Percentiles rank a stretch among this genome's conserved stretches.
Evolutionary conservation across 2,888 invertebrate species (phyloP).

Genomic region (Odontocerum albicorne): DNA sequence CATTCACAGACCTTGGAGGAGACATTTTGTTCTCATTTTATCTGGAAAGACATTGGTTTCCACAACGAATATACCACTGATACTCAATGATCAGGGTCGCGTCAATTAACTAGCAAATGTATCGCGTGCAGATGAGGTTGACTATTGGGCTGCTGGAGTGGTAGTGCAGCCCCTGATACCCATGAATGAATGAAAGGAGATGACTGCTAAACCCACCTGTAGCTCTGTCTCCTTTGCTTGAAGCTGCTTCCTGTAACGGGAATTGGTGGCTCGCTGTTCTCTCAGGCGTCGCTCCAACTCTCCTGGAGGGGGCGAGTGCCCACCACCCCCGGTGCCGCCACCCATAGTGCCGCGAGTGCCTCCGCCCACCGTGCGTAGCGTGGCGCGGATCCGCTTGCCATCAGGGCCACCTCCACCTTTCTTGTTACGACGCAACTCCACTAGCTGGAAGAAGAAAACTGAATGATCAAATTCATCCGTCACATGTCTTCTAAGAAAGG

Average conservation of each 20-base stretch:
- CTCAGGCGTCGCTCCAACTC: constrained; percentile 82
- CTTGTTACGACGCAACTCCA: constrained; percentile 80
- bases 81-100: too few species aligned
- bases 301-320: constrained; percentile 71
- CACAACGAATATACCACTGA: too few species aligned
- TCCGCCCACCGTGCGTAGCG: constrained; percentile 80
- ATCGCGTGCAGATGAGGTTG: too few species aligned
- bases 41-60: too few species aligned
- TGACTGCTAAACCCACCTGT: constrained; percentile 57
- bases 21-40: too few species aligned
- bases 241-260: constrained; percentile 78
- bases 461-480: too few species aligned
- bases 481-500: too few species aligned
- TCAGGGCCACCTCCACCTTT: constrained; percentile 83
- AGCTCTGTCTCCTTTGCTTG: constrained; percentile 83
- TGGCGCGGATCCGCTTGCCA: constrained; percentile 83
- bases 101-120: too few species aligned
- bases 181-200: too few species aligned
- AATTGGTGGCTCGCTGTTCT: constrained; percentile 82
- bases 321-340: constrained; percentile 76
- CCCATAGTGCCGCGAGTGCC: constrained; percentile 77
- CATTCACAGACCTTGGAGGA: too few species aligned
- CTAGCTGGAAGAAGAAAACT: constrained; percentile 61
- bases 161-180: background rate
- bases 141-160: background rate